Evolutionary conservation across 2,888 invertebrate species (phyloP), one percentile per base, ranked within the genome.

Genomic region (Xanthia icteritia): DNA sequence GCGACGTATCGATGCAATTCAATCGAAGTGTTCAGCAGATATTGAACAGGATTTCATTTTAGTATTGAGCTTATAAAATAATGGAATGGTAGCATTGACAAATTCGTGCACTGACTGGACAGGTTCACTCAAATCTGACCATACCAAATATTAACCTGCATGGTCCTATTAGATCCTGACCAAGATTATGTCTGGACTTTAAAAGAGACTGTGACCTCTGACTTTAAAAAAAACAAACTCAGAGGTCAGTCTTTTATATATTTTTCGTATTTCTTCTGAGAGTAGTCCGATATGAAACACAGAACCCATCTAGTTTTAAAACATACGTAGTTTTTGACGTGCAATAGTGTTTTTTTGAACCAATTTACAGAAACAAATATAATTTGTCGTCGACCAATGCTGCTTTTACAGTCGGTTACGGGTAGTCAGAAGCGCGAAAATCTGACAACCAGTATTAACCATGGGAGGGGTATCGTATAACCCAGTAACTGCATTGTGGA

Each of bases 1-100:
- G 73, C 73, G 78, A 76, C 63, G 77, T 77, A 84, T 80, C 58
- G 73, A 65, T 81, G 71, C 56, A 58, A 78, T 85, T 78, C 56
- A 77, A 75, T 77, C 31, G 76, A 48, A 39, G 54, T 69, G 68
- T 67, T 66, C 73, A 31, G 17, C 39, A 36, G 56, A 58, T 64
- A 77, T 73, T 67, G 39, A 36, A 27, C 11, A 17, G 36, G 6
- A 63, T 71, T 74, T 64, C 11, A 73, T 63, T 73, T 58, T 36
- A 45, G 45, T n/a, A 9, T 51, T 36, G 23, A 51, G 5, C 17
- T 13, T 65, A 42, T 65, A 65, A 42, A 20, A 51, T 51, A 51
- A 11, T 20, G 17, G n/a, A 27, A 2, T 9, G 1, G 23, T 39
- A 39, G 8, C 8, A 15, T 23, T 64, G 23, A 39, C 15, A 63